A percentile compares a stretch with the other conserved stretches of the same genome.
Evolutionary conservation across 2,888 invertebrate species (phyloP).

Genomic region (Cephus nigrinus): DNA sequence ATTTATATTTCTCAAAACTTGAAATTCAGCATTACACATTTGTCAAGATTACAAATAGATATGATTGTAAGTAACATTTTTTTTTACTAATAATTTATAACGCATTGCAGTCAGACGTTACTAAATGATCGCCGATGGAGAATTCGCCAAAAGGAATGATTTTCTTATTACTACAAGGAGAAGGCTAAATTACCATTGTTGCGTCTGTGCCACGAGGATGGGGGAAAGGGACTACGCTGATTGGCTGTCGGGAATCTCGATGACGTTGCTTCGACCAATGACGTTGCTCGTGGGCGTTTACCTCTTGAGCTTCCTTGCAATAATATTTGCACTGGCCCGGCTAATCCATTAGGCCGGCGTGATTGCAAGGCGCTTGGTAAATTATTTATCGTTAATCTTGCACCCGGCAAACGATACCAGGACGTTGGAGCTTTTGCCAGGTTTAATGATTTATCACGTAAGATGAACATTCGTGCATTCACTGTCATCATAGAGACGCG

Average conservation of each 20-base stretch:
- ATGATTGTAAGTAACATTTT: background rate
- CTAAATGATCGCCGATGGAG: background rate
- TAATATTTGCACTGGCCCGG: conserved; percentile 48
- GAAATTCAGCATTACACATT: background rate
- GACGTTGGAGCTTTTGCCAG: conserved; percentile 4
- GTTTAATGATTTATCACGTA: conserved; percentile 28
- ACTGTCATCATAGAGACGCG: background rate
- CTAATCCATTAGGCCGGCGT: conserved; percentile 18
- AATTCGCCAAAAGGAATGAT: background rate
- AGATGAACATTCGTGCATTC: conserved; percentile 20
- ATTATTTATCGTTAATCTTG: conserved; percentile 44
- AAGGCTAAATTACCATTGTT: conserved; percentile 10
- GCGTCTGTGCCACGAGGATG: conserved; percentile 13
- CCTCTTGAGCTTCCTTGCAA: conserved; percentile 36
- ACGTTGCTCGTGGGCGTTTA: background rate
- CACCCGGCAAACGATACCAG: conserved; percentile 7
- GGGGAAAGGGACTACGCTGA: background rate
- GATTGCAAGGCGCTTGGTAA: conserved; percentile 32
- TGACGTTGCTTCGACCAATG: background rate
- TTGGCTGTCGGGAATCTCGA: background rate
- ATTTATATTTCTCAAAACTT: background rate
- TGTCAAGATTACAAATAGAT: background rate
- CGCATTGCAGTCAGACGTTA: background rate
- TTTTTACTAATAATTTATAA: background rate
- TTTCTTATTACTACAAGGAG: background rate